These are phyloP conservation scores for Pelvicachromis taeniatus DNA, from an alignment of 2,113 vertebrate genomes.

Conservation along the genomic window DNA sequence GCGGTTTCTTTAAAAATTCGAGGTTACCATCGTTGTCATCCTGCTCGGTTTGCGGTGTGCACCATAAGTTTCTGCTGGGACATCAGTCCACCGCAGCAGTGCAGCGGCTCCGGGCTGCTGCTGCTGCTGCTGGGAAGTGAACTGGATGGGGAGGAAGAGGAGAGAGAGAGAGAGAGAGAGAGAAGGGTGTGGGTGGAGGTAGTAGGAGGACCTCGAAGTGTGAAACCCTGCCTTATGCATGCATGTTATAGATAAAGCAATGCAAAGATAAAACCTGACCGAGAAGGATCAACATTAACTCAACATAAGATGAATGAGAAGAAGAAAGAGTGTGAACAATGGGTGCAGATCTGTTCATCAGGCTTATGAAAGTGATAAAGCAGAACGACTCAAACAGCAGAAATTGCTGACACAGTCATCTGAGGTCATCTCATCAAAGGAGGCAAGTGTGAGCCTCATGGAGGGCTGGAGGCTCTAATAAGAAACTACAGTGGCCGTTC, in stretches of 20 bases:
- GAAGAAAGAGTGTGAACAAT: neutral
- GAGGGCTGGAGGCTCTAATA: neutral
- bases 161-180: neutral
- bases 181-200: slow-evolving; percentile 5
- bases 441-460: neutral
- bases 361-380: neutral
- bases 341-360: neutral
- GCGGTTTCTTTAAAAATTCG: neutral
- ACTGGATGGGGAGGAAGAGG: slow-evolving; percentile 15
- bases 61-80: neutral
- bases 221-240: neutral
- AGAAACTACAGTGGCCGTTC: slow-evolving; percentile 16
- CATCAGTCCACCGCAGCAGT: neutral
- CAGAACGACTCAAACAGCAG: neutral
- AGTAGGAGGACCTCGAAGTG: slow-evolving; percentile 2
- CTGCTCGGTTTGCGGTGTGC: neutral
- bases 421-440: neutral
- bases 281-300: neutral
- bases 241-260: neutral
- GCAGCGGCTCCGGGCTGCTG: neutral
- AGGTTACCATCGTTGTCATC: neutral
- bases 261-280: neutral
- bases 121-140: slow-evolving; percentile 1
- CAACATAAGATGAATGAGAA: neutral
- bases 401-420: neutral